These are phyloP conservation scores for Polydrusus cervinus DNA, from an alignment of 2,888 invertebrate genomes.

Conservation along the genomic window DNA sequence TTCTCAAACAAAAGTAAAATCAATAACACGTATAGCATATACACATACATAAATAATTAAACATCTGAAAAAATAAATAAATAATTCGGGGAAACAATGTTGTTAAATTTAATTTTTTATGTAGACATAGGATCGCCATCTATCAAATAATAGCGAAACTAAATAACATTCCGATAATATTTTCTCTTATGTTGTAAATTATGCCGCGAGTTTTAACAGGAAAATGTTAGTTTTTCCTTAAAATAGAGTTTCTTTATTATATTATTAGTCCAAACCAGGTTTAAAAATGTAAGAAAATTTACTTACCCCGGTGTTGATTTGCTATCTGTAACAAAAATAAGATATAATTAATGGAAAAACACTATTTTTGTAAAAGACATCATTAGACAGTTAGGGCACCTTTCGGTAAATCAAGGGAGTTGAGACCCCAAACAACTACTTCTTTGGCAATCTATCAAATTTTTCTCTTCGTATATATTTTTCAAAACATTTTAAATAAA, in stretches of 20 bases:
- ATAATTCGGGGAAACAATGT: neutral
- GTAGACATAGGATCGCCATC: neutral
- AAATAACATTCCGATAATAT: neutral
- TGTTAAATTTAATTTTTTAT: neutral
- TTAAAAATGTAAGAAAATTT: constrained; percentile 14
- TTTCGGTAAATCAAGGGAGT: no score
- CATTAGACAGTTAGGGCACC: no score
- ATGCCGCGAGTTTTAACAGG: neutral
- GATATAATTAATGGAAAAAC: neutral
- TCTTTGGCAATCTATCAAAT: no score
- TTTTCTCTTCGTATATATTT: no score
- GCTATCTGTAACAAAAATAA: constrained; percentile 57
- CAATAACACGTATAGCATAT: no score
- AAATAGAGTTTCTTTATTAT: no score
- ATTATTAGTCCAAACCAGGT: neutral
- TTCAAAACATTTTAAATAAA: no score
- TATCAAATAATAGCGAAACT: neutral
- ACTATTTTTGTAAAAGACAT: neutral
- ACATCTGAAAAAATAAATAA: neutral
- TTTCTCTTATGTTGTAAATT: neutral
- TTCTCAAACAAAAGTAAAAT: neutral
- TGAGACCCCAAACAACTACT: no score
- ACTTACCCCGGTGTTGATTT: constrained; percentile 58
- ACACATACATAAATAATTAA: neutral
- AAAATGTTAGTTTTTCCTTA: no score